Conservation (phyloP, 2,113 vertebrate species). For the Rhinoptilus africanus region DNA sequence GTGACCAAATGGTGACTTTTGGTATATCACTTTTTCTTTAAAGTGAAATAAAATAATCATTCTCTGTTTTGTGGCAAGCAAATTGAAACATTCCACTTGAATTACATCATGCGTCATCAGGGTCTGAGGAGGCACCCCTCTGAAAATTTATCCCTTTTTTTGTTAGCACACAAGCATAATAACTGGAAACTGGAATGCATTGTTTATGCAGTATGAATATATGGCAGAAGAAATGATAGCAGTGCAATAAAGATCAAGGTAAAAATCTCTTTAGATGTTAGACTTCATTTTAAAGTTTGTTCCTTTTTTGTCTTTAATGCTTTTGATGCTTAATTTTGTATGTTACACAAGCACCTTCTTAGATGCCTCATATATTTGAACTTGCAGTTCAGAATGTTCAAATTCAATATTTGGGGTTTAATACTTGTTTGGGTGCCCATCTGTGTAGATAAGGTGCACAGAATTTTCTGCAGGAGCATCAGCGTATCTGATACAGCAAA, state of each 20-base stretch:
- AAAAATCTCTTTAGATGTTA: not conserved
- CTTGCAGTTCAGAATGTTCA: not conserved
- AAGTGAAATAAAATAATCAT: not conserved
- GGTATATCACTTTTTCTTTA: not conserved
- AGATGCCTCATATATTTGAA: not conserved
- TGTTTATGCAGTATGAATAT: not conserved
- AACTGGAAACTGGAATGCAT: not conserved
- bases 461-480: not conserved
- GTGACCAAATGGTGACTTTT: not conserved
- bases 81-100: not conserved
- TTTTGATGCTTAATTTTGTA: not conserved
- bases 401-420: not conserved
- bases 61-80: not conserved
- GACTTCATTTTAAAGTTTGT: not conserved
- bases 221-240: not conserved
- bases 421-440: not conserved
- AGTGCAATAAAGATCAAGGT: not conserved
- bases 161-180: not conserved
- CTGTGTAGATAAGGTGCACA: not conserved
- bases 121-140: not conserved
- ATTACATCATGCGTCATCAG: not conserved
- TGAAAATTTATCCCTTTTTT: not conserved
- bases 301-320: not conserved
- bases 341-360: not conserved
- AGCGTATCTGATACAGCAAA: not conserved